phyloP scores from a whole-genome alignment of 2,888 invertebrate genomes.

The Coecobrya sp. region DNA sequence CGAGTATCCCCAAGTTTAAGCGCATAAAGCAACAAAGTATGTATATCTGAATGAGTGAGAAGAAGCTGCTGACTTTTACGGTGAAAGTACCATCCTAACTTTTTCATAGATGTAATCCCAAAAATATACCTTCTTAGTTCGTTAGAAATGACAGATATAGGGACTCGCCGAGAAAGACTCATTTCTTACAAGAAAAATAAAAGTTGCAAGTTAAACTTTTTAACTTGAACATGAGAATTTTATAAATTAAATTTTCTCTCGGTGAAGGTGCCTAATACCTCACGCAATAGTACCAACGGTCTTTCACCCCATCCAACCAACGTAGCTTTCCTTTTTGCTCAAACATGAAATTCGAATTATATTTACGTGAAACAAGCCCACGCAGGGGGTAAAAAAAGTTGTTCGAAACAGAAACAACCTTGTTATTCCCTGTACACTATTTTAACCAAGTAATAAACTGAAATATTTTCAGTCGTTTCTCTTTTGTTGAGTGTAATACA shows the following conservation, averaged over 20 bases:
- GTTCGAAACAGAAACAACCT: conserved; percentile 13
- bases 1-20: not conserved
- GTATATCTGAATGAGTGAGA: not conserved
- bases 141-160: conserved; percentile 40
- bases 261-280: conserved; percentile 35
- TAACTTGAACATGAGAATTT: conserved; percentile 84
- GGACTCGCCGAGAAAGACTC: not conserved
- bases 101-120: conserved; percentile 23
- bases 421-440: conserved; percentile 33
- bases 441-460: conserved; percentile 9
- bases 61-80: conserved; percentile 63
- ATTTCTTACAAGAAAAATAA: conserved; percentile 79
- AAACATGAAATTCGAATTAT: conserved; percentile 58
- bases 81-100: conserved; percentile 67
- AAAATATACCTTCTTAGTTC: not conserved
- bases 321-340: not conserved
- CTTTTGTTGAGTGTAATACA: conserved; percentile 1
- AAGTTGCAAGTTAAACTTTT: conserved; percentile 85
- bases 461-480: conserved; percentile 1
- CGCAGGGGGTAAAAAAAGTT: conserved; percentile 9
- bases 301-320: conserved; percentile 8
- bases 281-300: conserved; percentile 29
- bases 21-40: not conserved
- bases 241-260: conserved; percentile 86
- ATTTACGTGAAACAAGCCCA: not conserved